Percentiles rank a stretch among this genome's conserved stretches.
Evolutionary conservation across 2,888 invertebrate species (phyloP).

Genomic region (Pachydiplax longipennis): DNA sequence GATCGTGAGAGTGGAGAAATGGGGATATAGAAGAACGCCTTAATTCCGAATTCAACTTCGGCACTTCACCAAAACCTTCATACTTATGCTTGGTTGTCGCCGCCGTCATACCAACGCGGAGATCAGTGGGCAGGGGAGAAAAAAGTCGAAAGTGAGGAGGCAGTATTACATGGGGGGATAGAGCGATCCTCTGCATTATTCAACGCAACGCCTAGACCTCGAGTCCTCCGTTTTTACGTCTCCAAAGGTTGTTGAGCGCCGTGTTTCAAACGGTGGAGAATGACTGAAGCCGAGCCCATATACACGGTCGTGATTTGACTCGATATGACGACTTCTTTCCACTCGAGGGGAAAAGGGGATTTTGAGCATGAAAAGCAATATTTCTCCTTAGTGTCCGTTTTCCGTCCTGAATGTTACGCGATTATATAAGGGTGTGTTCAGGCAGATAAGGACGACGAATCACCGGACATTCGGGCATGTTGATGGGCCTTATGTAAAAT

Average conservation of each 20-base stretch:
- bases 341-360: not conserved
- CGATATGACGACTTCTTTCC: not conserved
- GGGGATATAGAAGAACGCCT: not conserved
- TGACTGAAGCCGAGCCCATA: constrained; percentile 4
- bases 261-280: not conserved
- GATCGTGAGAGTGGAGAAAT: not conserved
- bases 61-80: not conserved
- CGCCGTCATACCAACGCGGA: constrained; percentile 3
- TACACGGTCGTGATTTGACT: constrained; percentile 20
- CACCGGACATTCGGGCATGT: too few relatives aligned
- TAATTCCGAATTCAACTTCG: not conserved
- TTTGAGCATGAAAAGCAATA: not conserved
- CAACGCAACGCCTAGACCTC: constrained; percentile 11
- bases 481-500: too few relatives aligned
- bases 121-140: not conserved
- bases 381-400: not conserved
- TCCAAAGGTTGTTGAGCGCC: not conserved
- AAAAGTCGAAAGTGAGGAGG: not conserved
- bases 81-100: not conserved
- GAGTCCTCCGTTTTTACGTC: constrained; percentile 2
- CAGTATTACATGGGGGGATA: not conserved
- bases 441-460: too few relatives aligned
- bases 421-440: not conserved
- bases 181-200: not conserved
- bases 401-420: not conserved